Base-by-base conservation (phyloP, 2,797 vertebrate genomes). In the Petrocephalus schoutedeni region DNA sequence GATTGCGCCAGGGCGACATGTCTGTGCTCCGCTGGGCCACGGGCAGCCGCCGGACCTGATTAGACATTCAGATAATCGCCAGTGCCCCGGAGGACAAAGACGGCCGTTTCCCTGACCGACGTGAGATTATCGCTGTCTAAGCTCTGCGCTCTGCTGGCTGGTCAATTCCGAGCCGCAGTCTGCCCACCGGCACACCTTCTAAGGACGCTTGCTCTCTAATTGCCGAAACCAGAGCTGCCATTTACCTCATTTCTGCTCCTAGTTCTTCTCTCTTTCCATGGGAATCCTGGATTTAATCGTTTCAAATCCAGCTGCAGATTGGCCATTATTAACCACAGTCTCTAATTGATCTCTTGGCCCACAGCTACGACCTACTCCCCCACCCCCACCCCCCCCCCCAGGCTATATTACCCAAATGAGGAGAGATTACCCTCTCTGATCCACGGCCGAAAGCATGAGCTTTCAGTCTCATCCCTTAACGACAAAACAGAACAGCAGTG, bases 401-500 rank as follows among this genome's bases (percentile, higher is more conserved):
- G 54, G 85, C 56, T 4, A 45, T 58, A 59, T 86, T 45, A 86
- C 54, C 85, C 85, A 86, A 45, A 86, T 28, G 32, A 86, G 54
- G 54, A 86, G 56, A 41, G 85, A 59, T 86, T 86, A 86, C 32
- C 54, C 85, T 84, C 51, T n/a, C 32, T 86, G 84, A 58, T 86
- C 56, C 32, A 36, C 32, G 32, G 54, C 28, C 85, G 41, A 32
- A 86, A 41, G 56, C 32, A 41, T 86, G 54, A 7, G 57, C 85
- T 58, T 59, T 58, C 56, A 36, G 56, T 86, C 84, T 86, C 54
- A 36, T 59, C 51, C 23, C 80, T 10, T 54, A 83, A 53, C 80
- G 4, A 84, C 49, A 84, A 84, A 32, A 53, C 12, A 23, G 28
- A 77, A 80, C 21, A 49, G 36, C 9, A 53, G 21, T 41, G 32